These are phyloP conservation scores for Acanthisitta chloris DNA, from an alignment of 2,113 vertebrate species.

Conservation along the genomic window DNA sequence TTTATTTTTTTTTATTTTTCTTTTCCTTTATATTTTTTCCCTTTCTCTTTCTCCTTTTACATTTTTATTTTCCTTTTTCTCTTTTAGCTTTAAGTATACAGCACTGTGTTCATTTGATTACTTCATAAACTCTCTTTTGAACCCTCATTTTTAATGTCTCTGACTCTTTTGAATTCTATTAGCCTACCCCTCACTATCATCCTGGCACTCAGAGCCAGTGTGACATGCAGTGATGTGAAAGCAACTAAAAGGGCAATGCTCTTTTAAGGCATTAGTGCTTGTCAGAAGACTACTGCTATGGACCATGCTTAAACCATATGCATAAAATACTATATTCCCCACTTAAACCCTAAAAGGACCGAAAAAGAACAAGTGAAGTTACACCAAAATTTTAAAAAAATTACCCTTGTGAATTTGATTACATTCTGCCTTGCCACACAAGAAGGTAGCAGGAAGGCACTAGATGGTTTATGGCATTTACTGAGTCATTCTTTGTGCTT, in stretches of 20 bases:
- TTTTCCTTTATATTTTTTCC: no score
- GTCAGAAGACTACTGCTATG: background rate
- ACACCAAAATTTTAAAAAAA: background rate
- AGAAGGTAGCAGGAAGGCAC: background rate
- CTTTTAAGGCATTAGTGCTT: no score
- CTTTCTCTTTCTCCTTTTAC: rapidly evolving
- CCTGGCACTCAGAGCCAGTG: background rate
- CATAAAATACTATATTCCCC: background rate
- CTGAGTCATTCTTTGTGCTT: background rate
- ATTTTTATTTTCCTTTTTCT: background rate
- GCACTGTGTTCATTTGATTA: background rate
- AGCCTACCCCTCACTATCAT: background rate
- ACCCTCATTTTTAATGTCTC: background rate
- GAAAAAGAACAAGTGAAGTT: background rate
- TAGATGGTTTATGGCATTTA: background rate
- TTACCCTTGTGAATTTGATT: background rate
- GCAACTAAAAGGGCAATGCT: background rate
- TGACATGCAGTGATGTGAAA: background rate
- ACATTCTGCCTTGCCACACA: background rate
- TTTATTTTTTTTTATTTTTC: background rate
- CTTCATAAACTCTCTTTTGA: background rate
- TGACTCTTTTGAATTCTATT: background rate
- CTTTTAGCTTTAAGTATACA: background rate
- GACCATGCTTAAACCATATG: background rate
- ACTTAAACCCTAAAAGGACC: background rate